These are phyloP conservation scores for Tinamus major DNA, from an alignment of 2,797 vertebrate genomes.

Conservation along the genomic window DNA sequence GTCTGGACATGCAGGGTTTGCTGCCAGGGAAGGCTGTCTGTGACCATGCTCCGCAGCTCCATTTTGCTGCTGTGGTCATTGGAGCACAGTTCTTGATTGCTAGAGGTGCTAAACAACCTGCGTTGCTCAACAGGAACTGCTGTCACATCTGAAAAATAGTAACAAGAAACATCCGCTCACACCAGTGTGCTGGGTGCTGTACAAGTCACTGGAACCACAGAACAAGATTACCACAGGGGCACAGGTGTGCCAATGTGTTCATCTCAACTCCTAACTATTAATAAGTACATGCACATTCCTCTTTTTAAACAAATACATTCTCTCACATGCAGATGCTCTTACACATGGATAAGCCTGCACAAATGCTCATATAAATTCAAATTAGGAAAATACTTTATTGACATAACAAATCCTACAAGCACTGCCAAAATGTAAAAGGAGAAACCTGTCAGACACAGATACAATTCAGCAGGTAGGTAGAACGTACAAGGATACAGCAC, in stretches of 20 bases:
- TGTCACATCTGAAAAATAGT: neutral
- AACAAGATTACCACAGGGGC: neutral
- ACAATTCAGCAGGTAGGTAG: neutral
- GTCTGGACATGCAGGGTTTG: neutral
- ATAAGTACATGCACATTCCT: neutral
- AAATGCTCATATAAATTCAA: conserved; percentile 41
- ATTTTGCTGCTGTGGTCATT: neutral
- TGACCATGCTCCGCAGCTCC: neutral
- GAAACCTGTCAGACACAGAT: conserved; percentile 47
- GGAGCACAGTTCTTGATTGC: neutral
- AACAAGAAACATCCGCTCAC: neutral
- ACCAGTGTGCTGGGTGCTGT: neutral
- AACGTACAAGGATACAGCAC: fast-evolving
- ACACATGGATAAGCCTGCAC: conserved; percentile 20
- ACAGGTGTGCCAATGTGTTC: neutral
- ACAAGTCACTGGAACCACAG: neutral
- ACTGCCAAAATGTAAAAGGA: conserved; percentile 14
- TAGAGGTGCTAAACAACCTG: neutral
- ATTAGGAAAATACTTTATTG: conserved; percentile 17
- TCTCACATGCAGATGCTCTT: conserved; percentile 5
- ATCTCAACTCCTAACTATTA: neutral
- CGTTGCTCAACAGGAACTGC: neutral
- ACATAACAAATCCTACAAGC: neutral
- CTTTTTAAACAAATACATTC: neutral
- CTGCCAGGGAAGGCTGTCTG: neutral